Percentiles rank a stretch among this genome's conserved stretches.
Evolutionary conservation across 2,113 vertebrate genomes (phyloP).

Genomic region (Paramisgurnus dabryanus): DNA sequence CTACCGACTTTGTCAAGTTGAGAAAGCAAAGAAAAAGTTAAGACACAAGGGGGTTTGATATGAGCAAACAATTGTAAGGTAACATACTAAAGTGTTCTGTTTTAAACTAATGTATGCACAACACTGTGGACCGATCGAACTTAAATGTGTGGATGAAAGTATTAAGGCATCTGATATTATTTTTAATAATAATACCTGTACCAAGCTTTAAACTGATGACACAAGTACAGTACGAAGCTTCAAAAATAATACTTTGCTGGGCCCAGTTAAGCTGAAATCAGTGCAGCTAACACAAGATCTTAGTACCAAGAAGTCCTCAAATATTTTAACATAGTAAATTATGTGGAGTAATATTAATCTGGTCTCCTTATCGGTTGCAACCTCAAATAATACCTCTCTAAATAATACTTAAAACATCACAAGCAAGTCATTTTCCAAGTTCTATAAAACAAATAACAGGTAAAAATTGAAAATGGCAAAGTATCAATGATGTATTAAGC

Average conservation of each 20-base stretch:
- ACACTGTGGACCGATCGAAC: background rate
- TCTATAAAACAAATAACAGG: constrained; percentile 50
- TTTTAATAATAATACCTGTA: constrained; percentile 17
- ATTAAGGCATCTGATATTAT: constrained; percentile 32
- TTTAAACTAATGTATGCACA: constrained; percentile 2
- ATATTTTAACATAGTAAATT: background rate
- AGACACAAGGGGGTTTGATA: background rate
- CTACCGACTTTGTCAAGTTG: background rate
- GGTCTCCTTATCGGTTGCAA: background rate
- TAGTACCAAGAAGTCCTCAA: background rate
- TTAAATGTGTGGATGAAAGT: background rate
- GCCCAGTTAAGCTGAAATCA: background rate
- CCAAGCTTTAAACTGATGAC: background rate
- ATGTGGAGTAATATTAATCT: background rate
- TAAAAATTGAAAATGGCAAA: constrained; percentile 33
- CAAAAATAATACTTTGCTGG: background rate
- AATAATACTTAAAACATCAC: constrained; percentile 14
- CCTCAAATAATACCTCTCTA: background rate
- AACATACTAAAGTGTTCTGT: background rate
- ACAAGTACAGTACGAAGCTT: background rate
- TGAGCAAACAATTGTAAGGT: background rate
- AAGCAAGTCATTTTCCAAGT: constrained; percentile 45
- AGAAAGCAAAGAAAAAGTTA: background rate
- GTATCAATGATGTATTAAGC: constrained; percentile 36
- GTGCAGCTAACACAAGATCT: background rate